Base-by-base conservation (phyloP, 2,888 invertebrate species). In the Mayetiola destructor region DNA sequence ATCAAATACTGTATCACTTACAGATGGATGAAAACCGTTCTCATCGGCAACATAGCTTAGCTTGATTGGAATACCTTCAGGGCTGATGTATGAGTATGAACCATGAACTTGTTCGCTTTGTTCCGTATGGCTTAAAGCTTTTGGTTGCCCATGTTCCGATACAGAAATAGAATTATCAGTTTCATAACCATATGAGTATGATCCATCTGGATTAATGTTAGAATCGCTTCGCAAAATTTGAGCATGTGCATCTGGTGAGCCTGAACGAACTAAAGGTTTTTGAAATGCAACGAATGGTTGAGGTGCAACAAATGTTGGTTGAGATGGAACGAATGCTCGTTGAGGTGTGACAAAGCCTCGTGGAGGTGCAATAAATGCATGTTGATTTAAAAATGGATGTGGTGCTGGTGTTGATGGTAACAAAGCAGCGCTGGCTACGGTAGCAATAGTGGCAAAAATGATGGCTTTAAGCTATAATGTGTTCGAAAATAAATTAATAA, bases 11-110 rank as follows among this genome's bases (percentile, higher is more conserved):
- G 6, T 23, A 12, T 65, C 66, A 73, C 82, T 68, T 75, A 69
- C 27, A 60, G 56, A 39, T 57, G 84, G 78, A 60, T 79, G 79
- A 76, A 80, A 84, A 59, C 85, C 84, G 62, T 81, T 79, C 67
- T 83, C 82, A 63, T 84, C 81, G 62, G 85, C 83, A 58, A 76
- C 65, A 69, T 82, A 85, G 84, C 66, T n/a, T 70, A 65, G 4
- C 16, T 23, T 14, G 27, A 48, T 10, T 48, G 23, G 48, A n/a
- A 2, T 73, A n/a, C 84, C 84, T 62, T 83, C 82, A 14, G 80
- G 80, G 23, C 79, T 76, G 5, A 73, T 75, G 69, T 74, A 78
- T 32, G 75, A 69, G 72, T 73, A 80, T 1, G 73, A 67, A 27
- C 81, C 81, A 62, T 76, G 73, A 10, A 71, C 70, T 14, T 76